Conservation (phyloP, 2,888 invertebrate genomes). For the Athalia circularis region DNA sequence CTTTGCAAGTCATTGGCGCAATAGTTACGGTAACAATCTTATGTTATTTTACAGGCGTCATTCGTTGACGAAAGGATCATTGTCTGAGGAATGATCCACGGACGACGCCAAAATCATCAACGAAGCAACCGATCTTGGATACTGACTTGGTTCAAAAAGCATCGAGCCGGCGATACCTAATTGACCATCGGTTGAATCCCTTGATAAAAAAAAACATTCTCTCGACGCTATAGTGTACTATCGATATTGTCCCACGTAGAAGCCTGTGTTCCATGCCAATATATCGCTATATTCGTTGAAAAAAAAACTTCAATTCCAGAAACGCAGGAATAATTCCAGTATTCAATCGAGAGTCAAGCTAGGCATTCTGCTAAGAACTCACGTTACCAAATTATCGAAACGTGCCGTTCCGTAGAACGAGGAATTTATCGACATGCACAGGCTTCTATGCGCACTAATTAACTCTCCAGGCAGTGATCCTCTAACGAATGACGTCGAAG, state of each 20-base stretch:
- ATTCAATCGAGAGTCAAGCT: no score
- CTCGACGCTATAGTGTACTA: constrained; percentile 31
- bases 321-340: no score
- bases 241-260: constrained; percentile 17
- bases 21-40: constrained; percentile 40
- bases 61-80: constrained; percentile 46
- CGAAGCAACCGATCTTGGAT: constrained; percentile 43
- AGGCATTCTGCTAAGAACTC: neutral
- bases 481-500: constrained; percentile 39
- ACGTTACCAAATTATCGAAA: neutral
- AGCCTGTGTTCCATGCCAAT: constrained; percentile 15
- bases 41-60: constrained; percentile 46
- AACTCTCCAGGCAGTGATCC: constrained; percentile 44
- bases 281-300: no score
- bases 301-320: no score
- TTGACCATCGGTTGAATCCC: constrained; percentile 38
- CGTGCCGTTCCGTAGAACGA: neutral
- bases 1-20: constrained; percentile 5
- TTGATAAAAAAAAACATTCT: constrained; percentile 27
- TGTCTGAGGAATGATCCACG: constrained; percentile 43
- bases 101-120: constrained; percentile 37
- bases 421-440: constrained; percentile 3
- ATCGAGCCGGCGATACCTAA: constrained; percentile 39
- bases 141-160: constrained; percentile 39
- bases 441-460: constrained; percentile 28